A percentile compares a stretch with the other conserved stretches of the same genome.
Conservation (phyloP, 2,113 vertebrate species). For the Poecilia latipinna region DNA sequence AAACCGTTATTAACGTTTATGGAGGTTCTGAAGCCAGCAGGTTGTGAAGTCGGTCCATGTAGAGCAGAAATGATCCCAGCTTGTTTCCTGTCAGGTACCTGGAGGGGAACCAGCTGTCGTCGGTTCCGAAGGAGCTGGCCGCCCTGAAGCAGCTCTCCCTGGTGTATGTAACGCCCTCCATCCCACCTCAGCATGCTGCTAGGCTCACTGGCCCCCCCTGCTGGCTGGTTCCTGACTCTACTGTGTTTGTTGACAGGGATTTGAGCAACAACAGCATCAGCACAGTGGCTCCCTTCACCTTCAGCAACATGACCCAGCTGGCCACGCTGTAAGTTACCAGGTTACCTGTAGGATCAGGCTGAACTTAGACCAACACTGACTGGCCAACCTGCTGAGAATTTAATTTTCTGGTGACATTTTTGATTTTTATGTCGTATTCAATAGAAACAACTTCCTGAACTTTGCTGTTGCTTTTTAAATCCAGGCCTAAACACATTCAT, state of each 20-base stretch:
- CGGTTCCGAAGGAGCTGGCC: slow-evolving; percentile 91
- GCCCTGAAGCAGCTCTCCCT: slow-evolving; percentile 84
- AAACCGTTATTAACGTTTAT: no score
- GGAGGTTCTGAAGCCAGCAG: no score
- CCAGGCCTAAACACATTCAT: no score
- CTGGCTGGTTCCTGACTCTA: neutral
- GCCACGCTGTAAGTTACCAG: slow-evolving; percentile 83
- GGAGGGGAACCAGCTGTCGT: slow-evolving; percentile 93
- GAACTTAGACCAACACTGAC: no score
- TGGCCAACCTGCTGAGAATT: no score
- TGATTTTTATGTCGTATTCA: no score
- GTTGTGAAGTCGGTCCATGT: no score
- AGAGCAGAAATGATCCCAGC: slow-evolving; percentile 6
- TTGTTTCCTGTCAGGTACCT: slow-evolving; percentile 86
- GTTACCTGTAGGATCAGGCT: no score
- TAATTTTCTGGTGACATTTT: no score
- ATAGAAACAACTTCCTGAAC: no score
- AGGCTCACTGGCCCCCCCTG: no score
- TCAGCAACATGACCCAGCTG: slow-evolving; percentile 97
- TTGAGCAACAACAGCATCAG: slow-evolving; percentile 99
- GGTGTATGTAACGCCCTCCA: slow-evolving; percentile 65
- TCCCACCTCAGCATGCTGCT: neutral
- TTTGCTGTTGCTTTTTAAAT: no score
- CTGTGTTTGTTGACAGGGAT: slow-evolving; percentile 81
- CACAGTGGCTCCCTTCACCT: slow-evolving; percentile 87